Evolutionary conservation across 2,797 vertebrate genomes (phyloP), one percentile per base, ranked within the genome.

Genomic region (Artibeus lituratus): DNA sequence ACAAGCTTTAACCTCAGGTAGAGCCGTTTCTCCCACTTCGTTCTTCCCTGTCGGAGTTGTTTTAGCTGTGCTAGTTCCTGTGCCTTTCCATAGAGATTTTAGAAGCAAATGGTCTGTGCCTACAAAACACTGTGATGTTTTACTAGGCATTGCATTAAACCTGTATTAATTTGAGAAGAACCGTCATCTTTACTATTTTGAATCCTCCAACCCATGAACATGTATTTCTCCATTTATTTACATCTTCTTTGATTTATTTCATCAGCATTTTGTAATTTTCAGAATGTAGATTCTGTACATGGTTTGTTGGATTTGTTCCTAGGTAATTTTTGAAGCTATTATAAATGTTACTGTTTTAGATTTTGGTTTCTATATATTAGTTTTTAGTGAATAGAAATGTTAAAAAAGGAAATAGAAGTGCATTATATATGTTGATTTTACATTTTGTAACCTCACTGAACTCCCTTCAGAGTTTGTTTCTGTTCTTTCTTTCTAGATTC

Each of bases 301-400:
- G 55, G 55, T 26, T 86, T 74, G 67, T 82, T 77, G 32, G 12
- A 59, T 51, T 94, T 93, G 24, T 73, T 35, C 24, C 1, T 59
- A 53, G 37, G 65, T 89, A 7, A 74, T 78, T 86, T 88, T 49
- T 32, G 18, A 62, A 78, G 39, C 24, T 93, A 49, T 77, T 57
- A 53, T 82, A 78, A 93, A 55, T 77, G 16, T 29, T 59, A 77
- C n/a, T 67, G 10, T 83, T 80, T 82, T 65, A 87, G 78, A 62
- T 74, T 59, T 88, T 89, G 7, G 29, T 44, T 74, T 91, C 21
- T 73, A 2, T 76, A 9, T 55, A 69, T 80, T 88, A 91, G 24
- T 81, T 74, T 16, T 90, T 77, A 87, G 53, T 86, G 91, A 76
- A 55, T 82, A 72, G 77, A 94, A 86, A 77, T 73, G 22, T 93